Evolutionary conservation across 1,140 invertebrate species (phyloP).

Genomic region (Trinorchestia longiramus): DNA sequence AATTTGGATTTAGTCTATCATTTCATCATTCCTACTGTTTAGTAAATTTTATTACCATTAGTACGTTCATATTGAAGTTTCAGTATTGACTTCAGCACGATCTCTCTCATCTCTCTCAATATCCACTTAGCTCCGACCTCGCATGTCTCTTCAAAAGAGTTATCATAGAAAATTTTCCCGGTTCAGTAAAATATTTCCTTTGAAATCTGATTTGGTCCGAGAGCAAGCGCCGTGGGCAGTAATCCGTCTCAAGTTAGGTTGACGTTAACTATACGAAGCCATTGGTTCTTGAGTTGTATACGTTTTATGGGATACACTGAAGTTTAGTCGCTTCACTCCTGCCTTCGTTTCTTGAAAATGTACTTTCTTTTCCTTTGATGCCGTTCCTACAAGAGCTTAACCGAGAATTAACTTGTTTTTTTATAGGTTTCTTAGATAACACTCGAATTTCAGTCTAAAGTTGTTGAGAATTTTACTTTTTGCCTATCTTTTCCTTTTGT

Average conservation of each 20-base stretch:
- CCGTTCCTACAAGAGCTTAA: neutral
- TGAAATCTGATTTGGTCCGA: slow-evolving; percentile 35
- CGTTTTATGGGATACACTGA: neutral
- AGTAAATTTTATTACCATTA: neutral
- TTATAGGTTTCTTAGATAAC: neutral
- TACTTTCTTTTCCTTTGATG: neutral
- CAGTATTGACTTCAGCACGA: neutral
- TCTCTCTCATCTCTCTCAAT: neutral
- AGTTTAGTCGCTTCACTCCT: neutral
- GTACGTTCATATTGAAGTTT: neutral
- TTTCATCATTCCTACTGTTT: neutral
- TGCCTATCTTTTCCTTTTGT: neutral
- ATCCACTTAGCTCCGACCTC: neutral
- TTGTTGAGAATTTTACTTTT: neutral
- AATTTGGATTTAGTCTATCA: too few relatives aligned
- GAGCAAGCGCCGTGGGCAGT: slow-evolving; percentile 19
- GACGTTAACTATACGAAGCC: slow-evolving; percentile 29
- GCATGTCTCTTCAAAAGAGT: neutral
- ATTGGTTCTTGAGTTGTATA: slow-evolving; percentile 3
- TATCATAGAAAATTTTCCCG: slow-evolving; percentile 6
- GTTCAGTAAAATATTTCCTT: slow-evolving; percentile 30
- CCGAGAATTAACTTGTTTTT: neutral
- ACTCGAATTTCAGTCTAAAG: neutral
- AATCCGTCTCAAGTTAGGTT: slow-evolving; percentile 46
- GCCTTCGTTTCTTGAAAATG: neutral